phyloP scores from a whole-genome alignment of 1,140 invertebrate species.

The Brachionus asplanchnoidis region DNA sequence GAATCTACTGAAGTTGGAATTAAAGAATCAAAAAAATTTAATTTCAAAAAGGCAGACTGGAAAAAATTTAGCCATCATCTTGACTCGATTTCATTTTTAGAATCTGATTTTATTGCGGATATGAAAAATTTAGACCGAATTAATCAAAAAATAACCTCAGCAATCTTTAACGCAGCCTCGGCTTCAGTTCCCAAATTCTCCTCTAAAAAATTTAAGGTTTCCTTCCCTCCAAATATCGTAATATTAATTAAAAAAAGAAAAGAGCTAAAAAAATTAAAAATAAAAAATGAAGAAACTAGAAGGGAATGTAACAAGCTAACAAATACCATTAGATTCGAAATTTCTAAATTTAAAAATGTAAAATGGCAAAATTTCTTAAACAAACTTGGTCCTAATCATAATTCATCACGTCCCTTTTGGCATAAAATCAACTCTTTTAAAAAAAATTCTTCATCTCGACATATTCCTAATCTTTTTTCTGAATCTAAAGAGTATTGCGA shows the following conservation, averaged over 20 bases:
- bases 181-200: neutral
- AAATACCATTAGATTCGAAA: neutral
- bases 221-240: neutral
- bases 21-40: neutral
- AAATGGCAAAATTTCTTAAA: neutral
- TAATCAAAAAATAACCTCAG: neutral
- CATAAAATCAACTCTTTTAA: neutral
- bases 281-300: neutral
- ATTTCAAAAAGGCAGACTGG: neutral
- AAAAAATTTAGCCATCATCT: neutral
- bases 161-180: neutral
- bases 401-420: neutral
- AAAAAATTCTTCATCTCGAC: neutral
- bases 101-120: neutral
- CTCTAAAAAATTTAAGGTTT: neutral
- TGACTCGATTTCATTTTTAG: neutral
- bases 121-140: neutral
- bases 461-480: neutral
- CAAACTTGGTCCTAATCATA: neutral
- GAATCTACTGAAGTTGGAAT: neutral
- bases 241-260: neutral
- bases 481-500: neutral
- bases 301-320: neutral
- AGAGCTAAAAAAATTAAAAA: neutral
- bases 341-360: neutral